Percentiles rank a stretch among this genome's conserved stretches.
These are phyloP conservation scores for Lepidotrigona ventralis DNA, from an alignment of 1,140 invertebrate genomes.

Conservation along the genomic window DNA sequence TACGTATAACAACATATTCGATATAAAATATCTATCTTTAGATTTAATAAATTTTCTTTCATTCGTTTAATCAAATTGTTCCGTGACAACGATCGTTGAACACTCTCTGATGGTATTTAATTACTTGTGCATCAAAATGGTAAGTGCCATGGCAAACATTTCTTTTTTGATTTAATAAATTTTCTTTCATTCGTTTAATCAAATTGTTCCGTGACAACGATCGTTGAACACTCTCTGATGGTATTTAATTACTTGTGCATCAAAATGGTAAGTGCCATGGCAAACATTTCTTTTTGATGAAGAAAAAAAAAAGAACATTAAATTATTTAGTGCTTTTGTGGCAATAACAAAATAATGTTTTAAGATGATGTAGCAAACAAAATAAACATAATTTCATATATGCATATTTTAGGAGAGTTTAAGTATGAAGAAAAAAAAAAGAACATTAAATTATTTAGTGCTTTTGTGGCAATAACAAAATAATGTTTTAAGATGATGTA, in stretches of 20 bases:
- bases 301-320: neutral
- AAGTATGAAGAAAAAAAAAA: constrained; percentile 24
- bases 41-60: neutral
- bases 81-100: neutral
- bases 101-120: neutral
- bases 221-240: neutral
- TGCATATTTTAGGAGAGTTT: constrained; percentile 49
- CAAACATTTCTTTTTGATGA: neutral
- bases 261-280: constrained; percentile 19
- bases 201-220: constrained; percentile 1
- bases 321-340: neutral
- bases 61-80: constrained; percentile 6
- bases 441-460: neutral
- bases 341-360: neutral
- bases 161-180: neutral
- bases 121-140: constrained; percentile 15
- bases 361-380: neutral
- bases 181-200: neutral
- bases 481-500: neutral
- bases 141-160: neutral
- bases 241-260: neutral
- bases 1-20: neutral
- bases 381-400: constrained; percentile 26
- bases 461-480: neutral
- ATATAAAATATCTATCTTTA: constrained; percentile 29